Conservation (phyloP, 92 coral and sea anemone genomes). For the Pocillopora meandrina region DNA sequence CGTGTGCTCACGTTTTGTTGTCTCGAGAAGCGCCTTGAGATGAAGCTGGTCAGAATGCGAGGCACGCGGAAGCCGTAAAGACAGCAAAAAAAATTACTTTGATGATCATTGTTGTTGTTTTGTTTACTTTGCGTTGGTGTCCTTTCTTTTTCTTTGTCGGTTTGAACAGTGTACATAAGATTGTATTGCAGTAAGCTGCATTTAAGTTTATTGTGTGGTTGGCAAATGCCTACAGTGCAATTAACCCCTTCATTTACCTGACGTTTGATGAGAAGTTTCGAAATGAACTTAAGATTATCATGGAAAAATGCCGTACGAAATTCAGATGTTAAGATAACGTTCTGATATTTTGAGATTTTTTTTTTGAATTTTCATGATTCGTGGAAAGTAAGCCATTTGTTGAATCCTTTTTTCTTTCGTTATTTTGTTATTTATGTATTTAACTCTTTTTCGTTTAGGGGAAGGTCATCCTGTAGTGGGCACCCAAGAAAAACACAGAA, state of each 20-base stretch:
- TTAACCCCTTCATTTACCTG: conserved; percentile 14
- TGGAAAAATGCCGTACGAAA: background rate
- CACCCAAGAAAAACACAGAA: no score
- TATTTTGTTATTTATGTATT: no score
- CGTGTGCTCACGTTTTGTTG: conserved; percentile 9
- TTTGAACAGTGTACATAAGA: conserved; percentile 4
- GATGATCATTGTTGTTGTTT: conserved; percentile 24
- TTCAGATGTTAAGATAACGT: background rate
- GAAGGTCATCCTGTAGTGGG: no score
- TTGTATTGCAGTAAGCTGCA: background rate
- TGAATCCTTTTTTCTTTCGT: no score
- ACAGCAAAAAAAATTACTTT: conserved; percentile 35
- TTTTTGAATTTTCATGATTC: no score
- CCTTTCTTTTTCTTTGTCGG: conserved; percentile 6
- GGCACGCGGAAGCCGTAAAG: conserved; percentile 19
- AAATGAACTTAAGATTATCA: background rate
- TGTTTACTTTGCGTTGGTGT: conserved; percentile 25
- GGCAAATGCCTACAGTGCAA: conserved; percentile 12
- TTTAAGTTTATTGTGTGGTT: conserved; percentile 13
- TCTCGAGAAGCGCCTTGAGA: conserved; percentile 15
- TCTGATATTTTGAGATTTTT: no score
- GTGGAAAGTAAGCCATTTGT: no score
- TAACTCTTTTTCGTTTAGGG: no score
- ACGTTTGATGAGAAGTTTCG: background rate
- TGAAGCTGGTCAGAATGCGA: conserved; percentile 8